Base-by-base conservation (phyloP, 1,140 invertebrate genomes). In the Liolophura sinensis region DNA sequence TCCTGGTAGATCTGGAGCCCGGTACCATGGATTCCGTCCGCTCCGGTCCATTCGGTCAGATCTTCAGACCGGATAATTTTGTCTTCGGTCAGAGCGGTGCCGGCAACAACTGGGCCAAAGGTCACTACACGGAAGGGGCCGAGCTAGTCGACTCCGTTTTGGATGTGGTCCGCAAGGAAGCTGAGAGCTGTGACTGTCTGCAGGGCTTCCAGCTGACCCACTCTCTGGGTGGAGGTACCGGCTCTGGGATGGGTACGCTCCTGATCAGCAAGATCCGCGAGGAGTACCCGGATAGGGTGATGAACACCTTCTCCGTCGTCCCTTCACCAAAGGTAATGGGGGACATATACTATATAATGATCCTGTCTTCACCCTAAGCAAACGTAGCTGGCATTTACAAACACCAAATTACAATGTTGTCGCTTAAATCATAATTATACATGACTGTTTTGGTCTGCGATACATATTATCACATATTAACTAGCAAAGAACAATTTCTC, bases 11-110 rank as follows among this genome's bases (percentile, higher is more conserved):
- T 85, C 85, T 97, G 73, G 95, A 97, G 81, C 94, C 95, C 16
- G 95, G 94, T 65, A 96, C 94, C 54, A 96, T 97, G 94, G 94
- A 97, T 84, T 91, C 94, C 7, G 94, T 96, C 9, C 88, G 94
- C 56, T 93, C 93, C 11, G 93, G 93, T 54, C 91, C 91, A 52
- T 92, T 91, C 73, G 92, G 92, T 15, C 87, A 91, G 78, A 89
- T 93, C 22, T 93, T 93, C 74, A 84, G 90, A n/a, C 92, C 93
- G 1, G 93, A 95, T 84, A 95, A 95, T 83, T 95, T 94, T 80
- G 91, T 95, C 52, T 93, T 94, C 76, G 79, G 80, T 50, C 69
- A 78, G 60, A 72, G 92, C n/a, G 91, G 90, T 79, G 88, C 88
- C 50, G 92, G 91, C 6, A 94, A 95, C 83, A 95, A 95, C 85